Conservation (phyloP, 2,888 invertebrate species). For the Nasonia oneida region DNA sequence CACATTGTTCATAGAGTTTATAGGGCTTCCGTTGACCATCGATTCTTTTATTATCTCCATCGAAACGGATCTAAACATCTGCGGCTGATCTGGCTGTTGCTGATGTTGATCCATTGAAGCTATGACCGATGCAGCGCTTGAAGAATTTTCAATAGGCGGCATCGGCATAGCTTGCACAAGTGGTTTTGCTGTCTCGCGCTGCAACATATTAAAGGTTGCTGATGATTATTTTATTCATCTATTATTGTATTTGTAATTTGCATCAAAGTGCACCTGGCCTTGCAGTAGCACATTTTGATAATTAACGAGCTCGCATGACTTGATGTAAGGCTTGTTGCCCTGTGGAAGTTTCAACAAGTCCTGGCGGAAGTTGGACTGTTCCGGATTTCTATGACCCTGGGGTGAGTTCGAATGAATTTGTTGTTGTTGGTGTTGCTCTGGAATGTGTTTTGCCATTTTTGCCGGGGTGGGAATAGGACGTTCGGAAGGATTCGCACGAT, state of each 20-base stretch:
- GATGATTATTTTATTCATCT: background rate
- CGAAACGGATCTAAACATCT: background rate
- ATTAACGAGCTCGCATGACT: conserved; percentile 46
- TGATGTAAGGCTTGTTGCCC: conserved; percentile 44
- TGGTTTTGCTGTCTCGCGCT: background rate
- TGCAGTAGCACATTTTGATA: conserved; percentile 14
- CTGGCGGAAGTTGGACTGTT: background rate
- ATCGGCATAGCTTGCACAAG: background rate
- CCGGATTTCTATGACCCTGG: background rate
- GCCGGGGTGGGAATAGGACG: conserved; percentile 49
- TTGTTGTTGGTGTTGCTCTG: conserved; percentile 16
- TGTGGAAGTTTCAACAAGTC: conserved; percentile 43
- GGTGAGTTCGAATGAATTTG: background rate
- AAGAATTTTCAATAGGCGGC: background rate
- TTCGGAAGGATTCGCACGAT: background rate
- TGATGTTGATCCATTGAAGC: background rate
- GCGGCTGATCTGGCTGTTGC: background rate
- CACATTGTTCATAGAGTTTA: background rate
- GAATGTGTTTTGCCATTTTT: conserved; percentile 35
- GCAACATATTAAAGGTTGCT: background rate
- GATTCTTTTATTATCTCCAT: background rate
- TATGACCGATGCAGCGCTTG: background rate
- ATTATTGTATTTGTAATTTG: background rate
- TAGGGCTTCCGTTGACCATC: background rate
- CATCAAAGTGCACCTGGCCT: background rate